Base-by-base conservation (phyloP, 2,113 vertebrate genomes). In the Thryonomys swinderianus region DNA sequence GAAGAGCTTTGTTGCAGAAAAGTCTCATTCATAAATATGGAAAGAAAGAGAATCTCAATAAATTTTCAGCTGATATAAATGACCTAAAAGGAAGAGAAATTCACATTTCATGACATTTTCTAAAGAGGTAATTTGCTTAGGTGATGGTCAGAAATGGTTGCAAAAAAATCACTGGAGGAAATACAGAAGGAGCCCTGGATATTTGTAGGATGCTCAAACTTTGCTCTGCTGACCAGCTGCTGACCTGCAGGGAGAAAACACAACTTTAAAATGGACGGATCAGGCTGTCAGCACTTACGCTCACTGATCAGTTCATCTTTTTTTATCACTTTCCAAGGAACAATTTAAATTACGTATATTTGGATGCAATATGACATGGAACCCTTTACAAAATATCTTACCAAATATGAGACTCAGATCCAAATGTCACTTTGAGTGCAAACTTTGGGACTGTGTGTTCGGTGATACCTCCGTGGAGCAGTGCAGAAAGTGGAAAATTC, bases 341-440 rank as follows among this genome's bases (percentile, higher is more conserved):
- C 8, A 48, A 34, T 55, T 85, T 40, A 84, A 45, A 85, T 48
- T 86, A 48, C n/a, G 8, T 85, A 71, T 17, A 61, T 85, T 79
- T 23, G 69, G 21, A 53, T 27, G 14, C 3, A 53, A 40, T 76
- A 37, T 79, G 42, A 94, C 37, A 69, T 67, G 55, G 2, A 82
- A 23, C 81, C 7, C 8, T 59, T 53, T 27, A 34, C 34, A 62
- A 83, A 83, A 8, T 90, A 48, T 74, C 87, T 93, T 94, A 88
- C 71, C 14, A 88, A 91, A 91, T 81, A 48, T 69, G 5, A 85
- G 88, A 82, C 64, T 91, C 57, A 93, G 53, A 91, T 51, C 61
- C 25, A 89, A 55, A 2, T 88, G 67, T 82, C 7, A 66, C 85
- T 86, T 84, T 85, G 88, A 85, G 85, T 71, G 13, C 7, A 25